phyloP scores from a whole-genome alignment of 2,888 invertebrate genomes.

The Patella ulyssiponensis region DNA sequence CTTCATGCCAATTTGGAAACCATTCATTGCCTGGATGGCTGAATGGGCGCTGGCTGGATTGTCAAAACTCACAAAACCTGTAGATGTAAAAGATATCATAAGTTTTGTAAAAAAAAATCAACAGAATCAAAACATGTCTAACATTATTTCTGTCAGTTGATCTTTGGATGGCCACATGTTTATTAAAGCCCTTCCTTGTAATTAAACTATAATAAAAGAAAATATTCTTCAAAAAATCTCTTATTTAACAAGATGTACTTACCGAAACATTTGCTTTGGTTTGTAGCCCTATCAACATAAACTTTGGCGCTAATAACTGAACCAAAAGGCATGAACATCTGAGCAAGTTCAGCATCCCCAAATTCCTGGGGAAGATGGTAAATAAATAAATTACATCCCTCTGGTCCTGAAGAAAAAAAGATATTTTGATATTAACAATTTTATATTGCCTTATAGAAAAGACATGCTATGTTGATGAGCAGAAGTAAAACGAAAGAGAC shows the following conservation, averaged over 20 bases:
- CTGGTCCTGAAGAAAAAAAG: constrained; percentile 81
- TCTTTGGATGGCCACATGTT: too few species aligned
- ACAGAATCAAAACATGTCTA: too few species aligned
- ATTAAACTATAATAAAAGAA: too few species aligned
- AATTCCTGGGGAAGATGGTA: constrained; percentile 99
- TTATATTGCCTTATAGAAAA: too few species aligned
- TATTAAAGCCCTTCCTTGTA: too few species aligned
- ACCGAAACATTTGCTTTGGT: constrained; percentile 99
- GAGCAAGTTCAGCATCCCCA: constrained; percentile 98
- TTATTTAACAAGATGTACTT: constrained; percentile 72
- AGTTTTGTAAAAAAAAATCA: too few species aligned
- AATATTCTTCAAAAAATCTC: not conserved
- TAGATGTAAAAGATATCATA: not conserved
- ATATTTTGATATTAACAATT: not conserved
- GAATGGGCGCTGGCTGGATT: constrained; percentile 98
- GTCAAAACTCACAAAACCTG: constrained; percentile 99
- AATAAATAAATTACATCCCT: constrained; percentile 99
- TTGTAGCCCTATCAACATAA: constrained; percentile 99
- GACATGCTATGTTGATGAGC: too few species aligned
- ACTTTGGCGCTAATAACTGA: constrained; percentile 99
- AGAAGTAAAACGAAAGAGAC: too few species aligned
- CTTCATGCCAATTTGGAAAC: constrained; percentile 99
- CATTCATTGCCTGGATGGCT: constrained; percentile 99
- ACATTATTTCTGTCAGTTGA: too few species aligned
- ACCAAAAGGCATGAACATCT: constrained; percentile 99